Evolutionary conservation across 2,113 vertebrate species (phyloP).

Genomic region (Eonycteris spelaea): DNA sequence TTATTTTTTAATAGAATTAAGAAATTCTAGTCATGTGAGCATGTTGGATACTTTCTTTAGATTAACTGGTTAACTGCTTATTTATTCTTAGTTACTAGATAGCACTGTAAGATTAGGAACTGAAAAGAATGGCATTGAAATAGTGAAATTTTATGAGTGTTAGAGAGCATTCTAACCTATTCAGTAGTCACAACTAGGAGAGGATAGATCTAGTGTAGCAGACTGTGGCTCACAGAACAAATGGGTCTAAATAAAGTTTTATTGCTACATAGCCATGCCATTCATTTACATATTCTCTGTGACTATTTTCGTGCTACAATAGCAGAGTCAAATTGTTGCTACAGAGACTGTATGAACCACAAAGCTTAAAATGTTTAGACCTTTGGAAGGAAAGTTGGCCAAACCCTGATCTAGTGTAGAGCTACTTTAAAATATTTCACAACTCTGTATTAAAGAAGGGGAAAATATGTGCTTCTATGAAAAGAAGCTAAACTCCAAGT

Average conservation of each 20-base stretch:
- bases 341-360: not conserved
- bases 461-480: not conserved
- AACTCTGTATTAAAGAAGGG: not conserved
- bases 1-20: not conserved
- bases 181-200: not conserved
- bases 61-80: not conserved
- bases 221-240: not conserved
- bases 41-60: not conserved
- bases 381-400: not conserved
- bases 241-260: conserved; percentile 15
- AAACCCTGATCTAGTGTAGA: not conserved
- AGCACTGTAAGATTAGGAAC: not conserved
- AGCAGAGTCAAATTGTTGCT: not conserved
- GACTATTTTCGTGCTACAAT: not conserved
- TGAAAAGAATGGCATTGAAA: not conserved
- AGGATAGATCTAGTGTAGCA: not conserved
- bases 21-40: not conserved
- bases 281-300: not conserved
- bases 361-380: not conserved
- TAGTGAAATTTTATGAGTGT: not conserved
- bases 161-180: not conserved
- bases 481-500: not conserved
- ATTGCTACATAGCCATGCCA: not conserved
- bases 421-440: not conserved
- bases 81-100: not conserved